Evolutionary conservation across 1,140 invertebrate species (phyloP).

Genomic region (Cyclina sinensis): DNA sequence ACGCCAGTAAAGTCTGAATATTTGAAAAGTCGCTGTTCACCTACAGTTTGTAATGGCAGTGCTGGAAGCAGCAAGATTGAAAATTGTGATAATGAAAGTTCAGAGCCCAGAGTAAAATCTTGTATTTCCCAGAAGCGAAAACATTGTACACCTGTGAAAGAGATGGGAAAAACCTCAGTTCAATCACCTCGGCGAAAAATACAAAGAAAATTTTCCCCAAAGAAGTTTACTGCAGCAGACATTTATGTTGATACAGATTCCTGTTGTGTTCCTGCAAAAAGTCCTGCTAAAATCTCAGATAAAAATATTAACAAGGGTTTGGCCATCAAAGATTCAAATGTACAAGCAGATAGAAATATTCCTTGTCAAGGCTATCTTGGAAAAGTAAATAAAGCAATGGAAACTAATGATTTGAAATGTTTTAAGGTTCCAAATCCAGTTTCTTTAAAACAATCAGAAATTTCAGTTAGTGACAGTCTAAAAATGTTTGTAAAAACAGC

Average conservation of each 20-base stretch:
- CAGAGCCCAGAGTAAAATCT: neutral
- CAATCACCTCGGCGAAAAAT: slow-evolving; percentile 39
- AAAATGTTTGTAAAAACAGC: neutral
- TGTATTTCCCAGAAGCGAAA: slow-evolving; percentile 29
- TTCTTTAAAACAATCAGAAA: neutral
- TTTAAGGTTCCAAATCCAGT: neutral
- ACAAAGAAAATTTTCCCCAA: slow-evolving; percentile 48
- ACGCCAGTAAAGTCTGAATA: neutral
- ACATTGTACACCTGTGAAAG: slow-evolving; percentile 51
- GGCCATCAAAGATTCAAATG: neutral
- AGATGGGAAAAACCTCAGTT: neutral
- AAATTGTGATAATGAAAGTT: too few species aligned
- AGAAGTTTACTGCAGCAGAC: slow-evolving; percentile 28
- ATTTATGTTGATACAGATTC: slow-evolving; percentile 59
- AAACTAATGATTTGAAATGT: neutral
- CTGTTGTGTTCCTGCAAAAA: neutral
- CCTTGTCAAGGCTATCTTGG: neutral
- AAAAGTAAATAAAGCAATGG: neutral
- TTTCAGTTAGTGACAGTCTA: neutral
- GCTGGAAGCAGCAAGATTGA: too few species aligned
- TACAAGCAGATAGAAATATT: neutral
- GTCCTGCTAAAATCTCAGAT: neutral
- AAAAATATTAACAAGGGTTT: neutral
- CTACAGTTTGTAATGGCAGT: too few species aligned
- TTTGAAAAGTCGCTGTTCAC: too few species aligned